Evolutionary conservation across 2,113 vertebrate species (phyloP), one percentile per base, ranked within the genome.

Genomic region (Phrynosoma blainvillii): DNA sequence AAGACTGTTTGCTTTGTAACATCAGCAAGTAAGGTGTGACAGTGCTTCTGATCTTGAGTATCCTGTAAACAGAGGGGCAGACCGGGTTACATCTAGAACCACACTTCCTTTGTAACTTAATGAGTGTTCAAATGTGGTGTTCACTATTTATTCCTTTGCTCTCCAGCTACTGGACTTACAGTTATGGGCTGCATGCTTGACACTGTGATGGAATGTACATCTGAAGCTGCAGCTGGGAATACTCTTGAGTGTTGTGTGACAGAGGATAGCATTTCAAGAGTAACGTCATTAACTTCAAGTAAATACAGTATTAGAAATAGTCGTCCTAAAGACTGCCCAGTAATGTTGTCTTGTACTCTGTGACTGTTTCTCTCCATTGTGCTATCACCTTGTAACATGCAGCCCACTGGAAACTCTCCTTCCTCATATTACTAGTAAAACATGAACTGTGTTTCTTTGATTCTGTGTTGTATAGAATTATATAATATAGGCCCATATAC

Each of bases 21-120:
- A 0, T 27, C 81, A 87, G 27, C 16, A 54, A 66, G 25, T n/a
- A 2, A 76, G 23, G 5, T 30, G 27, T 81, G 40, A 14, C 56
- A 84, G 0, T 23, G 5, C 11, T 14, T 88, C 79, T 88, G 87
- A 76, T 82, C 36, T 74, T 85, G 13, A 84, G 80, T 74, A 86
- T 85, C 40, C 9, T 81, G 25, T n/a, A 20, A 90, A 40, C 77
- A 12, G 32, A n/a, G 12, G 76, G 8, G 3, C 66, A 80, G 7
- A 65, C 79, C 75, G 18, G 2, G 47, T 85, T 91, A 36, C 88
- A 92, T 36, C 56, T 79, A 82, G 76, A 83, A 21, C 83, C 25
- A 0, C 76, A 65, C 85, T 92, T 93, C 90, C 87, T 94, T 91
- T 70, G 76, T 86, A 83, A 88, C n/a, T 74, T 91, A 79, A 89